Evolutionary conservation across 1,140 invertebrate genomes (phyloP).

Genomic region (Drosophila kurseongensis): DNA sequence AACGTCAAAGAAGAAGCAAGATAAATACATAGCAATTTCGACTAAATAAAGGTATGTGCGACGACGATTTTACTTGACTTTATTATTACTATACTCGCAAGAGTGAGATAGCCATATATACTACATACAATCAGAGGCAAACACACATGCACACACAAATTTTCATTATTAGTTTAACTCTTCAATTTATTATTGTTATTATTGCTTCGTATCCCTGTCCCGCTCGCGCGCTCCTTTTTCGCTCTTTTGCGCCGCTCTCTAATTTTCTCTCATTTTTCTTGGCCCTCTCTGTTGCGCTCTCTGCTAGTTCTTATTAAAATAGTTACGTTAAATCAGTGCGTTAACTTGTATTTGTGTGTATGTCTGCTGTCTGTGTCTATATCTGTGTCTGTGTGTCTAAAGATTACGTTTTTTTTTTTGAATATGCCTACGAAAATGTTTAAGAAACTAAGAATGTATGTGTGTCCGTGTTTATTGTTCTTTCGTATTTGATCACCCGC

Average conservation of each 20-base stretch:
- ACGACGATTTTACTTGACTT: slow-evolving; percentile 61
- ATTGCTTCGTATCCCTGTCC: slow-evolving; percentile 41
- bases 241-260: slow-evolving; percentile 26
- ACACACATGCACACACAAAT: slow-evolving; percentile 34
- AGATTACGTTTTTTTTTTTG: slow-evolving; percentile 42
- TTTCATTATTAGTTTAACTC: slow-evolving; percentile 81
- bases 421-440: slow-evolving; percentile 42
- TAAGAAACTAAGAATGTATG: slow-evolving; percentile 33
- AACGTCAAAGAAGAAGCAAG: slow-evolving; percentile 54
- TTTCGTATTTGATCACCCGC: slow-evolving; percentile 70
- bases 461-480: slow-evolving; percentile 58
- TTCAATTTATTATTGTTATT: slow-evolving; percentile 83
- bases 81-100: slow-evolving; percentile 51
- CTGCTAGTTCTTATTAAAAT: slow-evolving; percentile 64
- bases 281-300: slow-evolving; percentile 43
- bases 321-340: slow-evolving; percentile 80
- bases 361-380: slow-evolving; percentile 28
- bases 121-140: slow-evolving; percentile 21
- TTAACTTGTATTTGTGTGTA: slow-evolving; percentile 46
- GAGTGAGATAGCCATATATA: slow-evolving; percentile 26
- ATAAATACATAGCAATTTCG: slow-evolving; percentile 77
- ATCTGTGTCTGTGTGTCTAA: slow-evolving; percentile 13
- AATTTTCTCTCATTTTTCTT: slow-evolving; percentile 26
- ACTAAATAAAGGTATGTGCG: slow-evolving; percentile 80
- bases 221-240: slow-evolving; percentile 35